Evolutionary conservation across 2,888 invertebrate species (phyloP).

Genomic region (Disparrhopalites patrizii): DNA sequence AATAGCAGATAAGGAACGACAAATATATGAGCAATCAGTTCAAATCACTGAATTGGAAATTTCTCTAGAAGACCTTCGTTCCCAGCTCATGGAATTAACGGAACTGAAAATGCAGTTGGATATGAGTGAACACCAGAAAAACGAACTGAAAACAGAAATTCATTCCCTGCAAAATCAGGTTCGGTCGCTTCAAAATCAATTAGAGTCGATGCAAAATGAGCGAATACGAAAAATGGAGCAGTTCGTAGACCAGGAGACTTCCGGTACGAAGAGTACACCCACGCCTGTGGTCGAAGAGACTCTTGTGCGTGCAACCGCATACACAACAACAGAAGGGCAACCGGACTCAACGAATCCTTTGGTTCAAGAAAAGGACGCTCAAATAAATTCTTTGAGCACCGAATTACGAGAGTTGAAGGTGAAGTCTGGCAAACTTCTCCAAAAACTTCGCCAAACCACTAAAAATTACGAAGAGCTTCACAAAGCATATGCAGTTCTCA

Average conservation of each 20-base stretch:
- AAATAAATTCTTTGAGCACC: constrained; percentile 53
- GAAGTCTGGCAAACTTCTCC: constrained; percentile 72
- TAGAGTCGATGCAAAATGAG: constrained; percentile 10
- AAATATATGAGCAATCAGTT: constrained; percentile 32
- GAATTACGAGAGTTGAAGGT: constrained; percentile 64
- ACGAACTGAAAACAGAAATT: constrained; percentile 12
- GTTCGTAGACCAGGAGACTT: constrained; percentile 24
- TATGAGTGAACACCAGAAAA: constrained; percentile 10
- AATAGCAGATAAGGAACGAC: constrained; percentile 15
- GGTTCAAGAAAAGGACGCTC: constrained; percentile 5
- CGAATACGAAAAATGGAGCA: neutral
- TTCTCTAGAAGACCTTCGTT: constrained; percentile 30
- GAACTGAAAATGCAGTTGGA: constrained; percentile 24
- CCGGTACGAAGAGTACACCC: constrained; percentile 11
- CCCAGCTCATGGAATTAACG: constrained; percentile 24
- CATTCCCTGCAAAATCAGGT: neutral
- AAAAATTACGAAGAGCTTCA: constrained; percentile 52
- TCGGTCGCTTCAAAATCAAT: neutral
- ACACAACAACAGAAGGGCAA: constrained; percentile 17
- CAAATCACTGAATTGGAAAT: constrained; percentile 31
- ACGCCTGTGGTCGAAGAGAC: constrained; percentile 11
- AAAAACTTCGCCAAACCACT: constrained; percentile 80
- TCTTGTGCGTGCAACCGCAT: constrained; percentile 19
- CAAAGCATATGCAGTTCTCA: constrained; percentile 34
- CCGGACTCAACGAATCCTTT: neutral